Base-by-base conservation (phyloP, 1,140 invertebrate genomes). In the Battus philenor region DNA sequence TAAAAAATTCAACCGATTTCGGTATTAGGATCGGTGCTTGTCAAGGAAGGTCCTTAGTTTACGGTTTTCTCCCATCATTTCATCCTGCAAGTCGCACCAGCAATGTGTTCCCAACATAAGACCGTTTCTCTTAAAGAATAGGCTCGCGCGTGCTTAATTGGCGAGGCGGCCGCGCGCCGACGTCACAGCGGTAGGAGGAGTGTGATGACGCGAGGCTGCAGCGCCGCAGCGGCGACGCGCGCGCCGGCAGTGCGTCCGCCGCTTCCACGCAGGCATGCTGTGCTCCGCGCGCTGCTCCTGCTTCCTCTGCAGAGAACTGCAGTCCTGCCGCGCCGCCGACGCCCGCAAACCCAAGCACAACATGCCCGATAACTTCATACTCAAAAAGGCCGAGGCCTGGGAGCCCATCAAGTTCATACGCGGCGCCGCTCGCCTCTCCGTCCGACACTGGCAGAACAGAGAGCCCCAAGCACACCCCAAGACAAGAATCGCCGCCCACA, bases 241-340 rank as follows among this genome's bases (percentile, higher is more conserved):
- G 43, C 54, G 46, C 34, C 54, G 56, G 50, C 71, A 79, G 74
- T 82, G 75, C 74, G 66, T 59, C 66, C 68, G 73, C 61, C 66
- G 64, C 78, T 54, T 54, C 60, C 62, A 52, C 63, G 47, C 65
- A 64, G 75, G 71, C 74, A 87, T 87, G 86, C 82, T 86, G 76
- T 88, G 87, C 70, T 69, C 75, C 48, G 84, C 81, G 66, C 83
- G 86, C 32, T 91, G 90, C 66, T 75, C 69, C 36, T 91, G 90
- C 68, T 81, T 89, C 54, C 72, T 90, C 52, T 90, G 90, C 56
- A 81, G 87, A 38, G 89, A 90, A 62, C 68, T 90, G 46, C 86
- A 83, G 47, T 79, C 77, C 44, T 87, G 74, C 50, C 78, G 69
- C 45, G 78, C 80, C 50, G 79, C 72, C 26, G 71, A 72, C 69